Percentiles rank a stretch among this genome's conserved stretches.
phyloP scores from a whole-genome alignment of 2,113 vertebrate species.

The Mastomys coucha region DNA sequence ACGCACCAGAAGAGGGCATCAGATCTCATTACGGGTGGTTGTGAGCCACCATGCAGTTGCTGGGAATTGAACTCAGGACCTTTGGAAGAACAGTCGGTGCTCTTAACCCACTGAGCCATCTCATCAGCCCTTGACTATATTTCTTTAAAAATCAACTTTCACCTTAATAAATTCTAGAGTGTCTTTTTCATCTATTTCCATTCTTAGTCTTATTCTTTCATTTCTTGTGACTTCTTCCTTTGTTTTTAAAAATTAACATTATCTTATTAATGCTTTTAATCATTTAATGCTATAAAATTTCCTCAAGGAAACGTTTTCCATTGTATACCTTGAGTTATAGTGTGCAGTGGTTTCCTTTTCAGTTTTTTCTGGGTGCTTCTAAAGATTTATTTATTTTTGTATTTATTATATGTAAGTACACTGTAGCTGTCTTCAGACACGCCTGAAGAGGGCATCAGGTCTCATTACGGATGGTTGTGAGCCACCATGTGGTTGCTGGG shows the following conservation, averaged over 20 bases:
- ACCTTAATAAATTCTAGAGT: constrained; percentile 6
- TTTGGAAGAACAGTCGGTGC: no score
- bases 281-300: constrained; percentile 1
- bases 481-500: no score
- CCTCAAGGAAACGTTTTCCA: constrained; percentile 29
- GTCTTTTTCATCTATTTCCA: constrained; percentile 31
- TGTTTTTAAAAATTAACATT: constrained; percentile 16
- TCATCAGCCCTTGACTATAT: neutral
- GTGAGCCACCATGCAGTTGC: no score
- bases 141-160: constrained; percentile 7
- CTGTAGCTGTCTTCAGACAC: no score
- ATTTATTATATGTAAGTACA: no score
- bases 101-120: no score
- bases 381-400: neutral
- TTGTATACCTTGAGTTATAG: neutral
- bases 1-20: no score
- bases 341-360: constrained; percentile 4
- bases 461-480: no score
- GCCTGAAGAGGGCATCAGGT: no score
- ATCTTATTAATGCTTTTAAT: neutral
- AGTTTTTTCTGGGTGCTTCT: neutral
- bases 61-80: no score
- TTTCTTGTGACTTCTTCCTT: neutral
- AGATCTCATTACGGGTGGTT: no score
- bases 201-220: constrained; percentile 16